These are phyloP conservation scores for Thryonomys swinderianus DNA, from an alignment of 2,113 vertebrate species.

Conservation along the genomic window DNA sequence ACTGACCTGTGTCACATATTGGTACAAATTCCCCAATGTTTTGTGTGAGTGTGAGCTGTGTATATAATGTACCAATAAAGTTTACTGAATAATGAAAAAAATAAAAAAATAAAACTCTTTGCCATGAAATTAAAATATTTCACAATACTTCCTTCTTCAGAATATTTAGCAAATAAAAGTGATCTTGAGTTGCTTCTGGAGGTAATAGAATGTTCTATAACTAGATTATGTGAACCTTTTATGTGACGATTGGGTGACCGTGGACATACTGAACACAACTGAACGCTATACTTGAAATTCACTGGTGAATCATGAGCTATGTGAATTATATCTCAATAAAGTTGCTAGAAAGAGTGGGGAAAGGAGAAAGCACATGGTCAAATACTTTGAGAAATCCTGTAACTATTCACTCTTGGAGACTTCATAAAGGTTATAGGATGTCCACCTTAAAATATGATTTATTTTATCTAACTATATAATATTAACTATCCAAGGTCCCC, in stretches of 20 bases:
- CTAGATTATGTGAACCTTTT: background rate
- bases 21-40: too few relatives aligned
- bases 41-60: too few relatives aligned
- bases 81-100: too few relatives aligned
- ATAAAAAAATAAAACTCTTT: slow-evolving; percentile 40
- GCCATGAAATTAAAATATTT: background rate
- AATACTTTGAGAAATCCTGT: background rate
- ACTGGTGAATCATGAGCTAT: background rate
- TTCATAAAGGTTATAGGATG: background rate
- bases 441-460: background rate
- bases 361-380: background rate
- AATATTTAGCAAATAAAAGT: background rate
- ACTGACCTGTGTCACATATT: too few relatives aligned
- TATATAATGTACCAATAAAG: too few relatives aligned
- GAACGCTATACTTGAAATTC: background rate
- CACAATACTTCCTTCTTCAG: background rate
- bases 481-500: background rate
- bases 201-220: background rate
- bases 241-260: background rate
- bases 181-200: background rate
- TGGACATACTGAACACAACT: background rate
- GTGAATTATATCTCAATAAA: background rate
- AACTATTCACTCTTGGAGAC: background rate
- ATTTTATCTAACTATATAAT: too few relatives aligned
- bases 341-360: background rate